These are phyloP conservation scores for Sycophila sp. DNA, from an alignment of 1,140 invertebrate species.

Conservation along the genomic window DNA sequence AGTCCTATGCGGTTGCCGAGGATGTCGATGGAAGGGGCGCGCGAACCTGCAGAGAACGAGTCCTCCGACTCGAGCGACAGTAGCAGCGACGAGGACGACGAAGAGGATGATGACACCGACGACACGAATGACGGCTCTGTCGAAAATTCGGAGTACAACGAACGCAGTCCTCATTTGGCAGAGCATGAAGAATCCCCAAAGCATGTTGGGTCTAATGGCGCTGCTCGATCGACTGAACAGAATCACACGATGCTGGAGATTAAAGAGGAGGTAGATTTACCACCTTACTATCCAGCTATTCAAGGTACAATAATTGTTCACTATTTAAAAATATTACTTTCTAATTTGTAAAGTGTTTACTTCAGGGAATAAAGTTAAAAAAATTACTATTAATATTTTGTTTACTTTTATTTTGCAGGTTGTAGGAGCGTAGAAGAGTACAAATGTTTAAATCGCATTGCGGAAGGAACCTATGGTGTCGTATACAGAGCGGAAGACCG, in stretches of 20 bases:
- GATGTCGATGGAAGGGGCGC: slow-evolving; percentile 49
- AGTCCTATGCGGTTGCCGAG: too few relatives aligned
- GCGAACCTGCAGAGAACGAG: slow-evolving; percentile 51
- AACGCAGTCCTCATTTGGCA: too few relatives aligned
- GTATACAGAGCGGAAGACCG: slow-evolving; percentile 97
- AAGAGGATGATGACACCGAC: slow-evolving; percentile 59
- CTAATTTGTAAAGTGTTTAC: too few relatives aligned
- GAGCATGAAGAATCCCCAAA: slow-evolving; percentile 65
- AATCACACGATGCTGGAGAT: slow-evolving; percentile 48
- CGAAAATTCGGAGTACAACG: slow-evolving; percentile 65
- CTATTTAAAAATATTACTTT: background rate
- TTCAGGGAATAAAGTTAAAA: background rate
- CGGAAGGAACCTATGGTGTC: slow-evolving; percentile 97
- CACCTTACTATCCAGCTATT: slow-evolving; percentile 91
- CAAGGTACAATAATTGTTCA: slow-evolving; percentile 70
- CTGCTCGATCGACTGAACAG: slow-evolving; percentile 57
- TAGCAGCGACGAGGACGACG: slow-evolving; percentile 63
- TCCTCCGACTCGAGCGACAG: slow-evolving; percentile 63
- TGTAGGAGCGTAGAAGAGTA: slow-evolving; percentile 99
- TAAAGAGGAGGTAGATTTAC: slow-evolving; percentile 70
- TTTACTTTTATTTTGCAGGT: slow-evolving; percentile 70
- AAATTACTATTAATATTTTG: background rate
- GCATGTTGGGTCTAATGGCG: slow-evolving; percentile 68
- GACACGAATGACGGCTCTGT: slow-evolving; percentile 64
- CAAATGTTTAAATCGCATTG: slow-evolving; percentile 95